A percentile compares a stretch with the other conserved stretches of the same genome.
Evolutionary conservation across 2,113 vertebrate genomes (phyloP).

Genomic region (Notechis scutatus): DNA sequence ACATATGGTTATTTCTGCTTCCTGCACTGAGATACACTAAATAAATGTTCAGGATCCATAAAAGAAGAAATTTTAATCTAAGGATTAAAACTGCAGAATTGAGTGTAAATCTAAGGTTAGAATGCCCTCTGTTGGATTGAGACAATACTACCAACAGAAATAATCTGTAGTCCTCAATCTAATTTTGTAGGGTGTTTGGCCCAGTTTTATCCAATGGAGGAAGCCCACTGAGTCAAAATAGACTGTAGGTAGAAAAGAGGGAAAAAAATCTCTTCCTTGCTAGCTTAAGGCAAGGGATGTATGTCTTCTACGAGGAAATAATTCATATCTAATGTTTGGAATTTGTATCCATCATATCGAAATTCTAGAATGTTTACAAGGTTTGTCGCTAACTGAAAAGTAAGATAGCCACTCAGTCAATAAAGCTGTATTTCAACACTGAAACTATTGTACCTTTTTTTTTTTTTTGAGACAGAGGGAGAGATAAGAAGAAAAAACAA

Average conservation of each 20-base stretch:
- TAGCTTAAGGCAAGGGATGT: neutral
- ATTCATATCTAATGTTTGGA: neutral
- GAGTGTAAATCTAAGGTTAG: constrained; percentile 58
- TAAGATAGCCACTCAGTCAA: neutral
- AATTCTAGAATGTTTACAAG: neutral
- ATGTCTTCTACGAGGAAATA: neutral
- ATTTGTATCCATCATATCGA: neutral
- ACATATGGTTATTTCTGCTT: neutral
- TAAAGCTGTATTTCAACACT: neutral
- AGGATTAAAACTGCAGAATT: neutral
- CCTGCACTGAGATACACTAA: constrained; percentile 34
- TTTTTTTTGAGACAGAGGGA: neutral
- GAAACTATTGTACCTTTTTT: neutral
- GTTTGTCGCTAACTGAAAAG: neutral
- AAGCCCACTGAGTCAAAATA: neutral
- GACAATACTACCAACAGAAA: constrained; percentile 47
- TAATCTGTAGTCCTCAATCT: neutral
- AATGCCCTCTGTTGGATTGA: constrained; percentile 73
- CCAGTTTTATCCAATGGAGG: neutral
- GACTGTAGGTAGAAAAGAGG: neutral
- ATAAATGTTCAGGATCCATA: constrained; percentile 13
- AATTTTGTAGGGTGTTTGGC: neutral
- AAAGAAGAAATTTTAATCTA: constrained; percentile 9
- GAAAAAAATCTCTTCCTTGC: neutral
- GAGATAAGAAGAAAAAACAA: neutral